A percentile compares a stretch with the other conserved stretches of the same genome.
These are phyloP conservation scores for Hyperoplus lanceolatus DNA, from an alignment of 2,797 vertebrate genomes.

Conservation along the genomic window DNA sequence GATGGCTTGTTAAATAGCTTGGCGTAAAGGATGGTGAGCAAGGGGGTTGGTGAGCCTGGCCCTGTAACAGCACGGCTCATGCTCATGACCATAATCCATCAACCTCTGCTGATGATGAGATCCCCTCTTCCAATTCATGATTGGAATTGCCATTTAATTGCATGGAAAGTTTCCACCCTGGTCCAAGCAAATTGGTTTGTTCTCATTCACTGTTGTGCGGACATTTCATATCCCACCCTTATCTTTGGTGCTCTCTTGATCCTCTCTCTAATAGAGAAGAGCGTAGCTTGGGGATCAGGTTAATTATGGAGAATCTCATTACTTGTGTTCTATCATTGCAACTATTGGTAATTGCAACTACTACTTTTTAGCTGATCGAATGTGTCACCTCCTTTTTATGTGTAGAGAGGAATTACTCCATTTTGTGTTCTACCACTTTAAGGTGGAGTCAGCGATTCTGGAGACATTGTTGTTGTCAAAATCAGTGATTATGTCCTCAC, in stretches of 20 bases:
- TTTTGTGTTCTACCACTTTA: conserved; percentile 39
- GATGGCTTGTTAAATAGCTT: conserved; percentile 66
- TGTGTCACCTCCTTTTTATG: conserved; percentile 52
- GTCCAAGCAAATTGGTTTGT: conserved; percentile 57
- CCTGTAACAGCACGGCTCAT: conserved; percentile 48
- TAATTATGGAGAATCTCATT: conserved; percentile 80
- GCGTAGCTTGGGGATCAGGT: conserved; percentile 65
- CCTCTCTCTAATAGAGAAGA: conserved; percentile 55
- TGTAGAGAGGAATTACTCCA: conserved; percentile 40
- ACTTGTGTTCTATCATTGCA: conserved; percentile 80
- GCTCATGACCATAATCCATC: conserved; percentile 68
- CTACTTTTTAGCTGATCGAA: conserved; percentile 69
- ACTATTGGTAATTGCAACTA: conserved; percentile 14
- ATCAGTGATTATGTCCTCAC: no score
- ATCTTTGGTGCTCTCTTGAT: conserved; percentile 56
- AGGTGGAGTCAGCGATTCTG: no score
- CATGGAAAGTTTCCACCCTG: conserved; percentile 63
- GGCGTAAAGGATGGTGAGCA: conserved; percentile 56
- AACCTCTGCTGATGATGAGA: conserved; percentile 63
- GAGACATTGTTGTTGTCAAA: no score
- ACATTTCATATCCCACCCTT: conserved; percentile 53
- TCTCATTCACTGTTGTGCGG: conserved; percentile 55
- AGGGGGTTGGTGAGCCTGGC: conserved; percentile 46
- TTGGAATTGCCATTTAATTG: conserved; percentile 69
- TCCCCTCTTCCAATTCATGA: conserved; percentile 58